These are phyloP conservation scores for Hippoglossus hippoglossus DNA, from an alignment of 2,797 vertebrate genomes.

Conservation along the genomic window DNA sequence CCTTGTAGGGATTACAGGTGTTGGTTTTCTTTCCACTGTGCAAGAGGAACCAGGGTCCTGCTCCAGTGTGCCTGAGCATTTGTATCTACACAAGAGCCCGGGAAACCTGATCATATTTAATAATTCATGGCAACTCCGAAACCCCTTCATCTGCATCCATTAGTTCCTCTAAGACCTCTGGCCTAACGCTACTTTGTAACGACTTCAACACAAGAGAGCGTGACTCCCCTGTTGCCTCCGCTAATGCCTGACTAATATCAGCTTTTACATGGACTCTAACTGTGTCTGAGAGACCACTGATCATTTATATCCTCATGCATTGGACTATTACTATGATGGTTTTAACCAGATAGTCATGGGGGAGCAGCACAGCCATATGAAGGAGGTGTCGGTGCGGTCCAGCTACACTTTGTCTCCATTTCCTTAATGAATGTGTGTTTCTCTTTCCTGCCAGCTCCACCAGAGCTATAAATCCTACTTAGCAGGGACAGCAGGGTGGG, in stretches of 20 bases:
- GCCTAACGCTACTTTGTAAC: constrained; percentile 76
- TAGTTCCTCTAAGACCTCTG: constrained; percentile 78
- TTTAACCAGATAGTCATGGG: neutral
- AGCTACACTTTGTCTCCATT: constrained; percentile 73
- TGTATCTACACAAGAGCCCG: constrained; percentile 54
- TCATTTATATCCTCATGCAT: neutral
- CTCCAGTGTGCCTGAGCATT: constrained; percentile 41
- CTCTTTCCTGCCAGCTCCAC: constrained; percentile 37
- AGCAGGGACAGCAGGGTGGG: constrained; percentile 20
- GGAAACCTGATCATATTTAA: constrained; percentile 83
- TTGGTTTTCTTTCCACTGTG: constrained; percentile 86
- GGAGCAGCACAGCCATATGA: neutral
- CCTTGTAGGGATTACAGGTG: constrained; percentile 80
- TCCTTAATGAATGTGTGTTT: constrained; percentile 74
- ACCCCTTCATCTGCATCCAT: constrained; percentile 75
- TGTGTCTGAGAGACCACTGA: constrained; percentile 4
- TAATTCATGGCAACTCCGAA: constrained; percentile 80
- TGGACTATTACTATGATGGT: constrained; percentile 14
- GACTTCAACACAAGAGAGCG: constrained; percentile 69
- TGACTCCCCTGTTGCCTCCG: constrained; percentile 31
- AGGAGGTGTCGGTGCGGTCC: constrained; percentile 39
- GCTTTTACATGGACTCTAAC: constrained; percentile 33
- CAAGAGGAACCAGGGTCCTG: constrained; percentile 71
- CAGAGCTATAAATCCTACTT: constrained; percentile 67
- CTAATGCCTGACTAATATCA: constrained; percentile 41